These are phyloP conservation scores for Paradoxurus hermaphroditus DNA, from an alignment of 2,113 vertebrate genomes.

Conservation along the genomic window DNA sequence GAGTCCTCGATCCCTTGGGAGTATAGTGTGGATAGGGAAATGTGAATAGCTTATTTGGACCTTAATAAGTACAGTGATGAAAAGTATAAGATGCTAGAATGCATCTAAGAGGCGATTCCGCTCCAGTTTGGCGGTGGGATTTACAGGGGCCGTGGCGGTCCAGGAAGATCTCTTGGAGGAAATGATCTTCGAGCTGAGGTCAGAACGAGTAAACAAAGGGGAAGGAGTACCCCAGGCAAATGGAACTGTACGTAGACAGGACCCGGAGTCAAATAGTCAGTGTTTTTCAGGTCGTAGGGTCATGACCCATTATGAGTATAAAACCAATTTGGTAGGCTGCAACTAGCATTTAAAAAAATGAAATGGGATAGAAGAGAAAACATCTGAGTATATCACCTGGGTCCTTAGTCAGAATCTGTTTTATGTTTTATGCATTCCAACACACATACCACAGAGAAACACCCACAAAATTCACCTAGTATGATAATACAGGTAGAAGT, in stretches of 20 bases:
- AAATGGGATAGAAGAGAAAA: not conserved
- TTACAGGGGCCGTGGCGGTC: not conserved
- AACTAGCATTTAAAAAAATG: not conserved
- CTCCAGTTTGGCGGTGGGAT: not conserved
- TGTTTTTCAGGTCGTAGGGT: not conserved
- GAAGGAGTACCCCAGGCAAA: not conserved
- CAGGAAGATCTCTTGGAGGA: constrained; percentile 22
- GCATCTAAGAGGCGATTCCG: not conserved
- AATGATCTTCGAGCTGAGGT: constrained; percentile 30
- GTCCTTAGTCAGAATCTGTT: constrained; percentile 3
- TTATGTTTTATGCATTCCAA: not conserved
- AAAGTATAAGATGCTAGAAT: not conserved
- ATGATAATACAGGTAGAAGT: not conserved
- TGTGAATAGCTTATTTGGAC: not conserved
- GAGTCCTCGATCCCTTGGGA: not conserved
- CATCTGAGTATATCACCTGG: not conserved
- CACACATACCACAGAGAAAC: not conserved
- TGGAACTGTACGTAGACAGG: not conserved
- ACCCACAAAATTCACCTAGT: not conserved
- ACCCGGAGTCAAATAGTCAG: not conserved
- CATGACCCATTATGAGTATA: not conserved
- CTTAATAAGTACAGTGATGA: not conserved
- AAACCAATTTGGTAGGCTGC: not conserved
- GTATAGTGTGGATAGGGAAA: constrained; percentile 3
- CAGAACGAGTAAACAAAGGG: not conserved